Evolutionary conservation across 2,797 vertebrate genomes (phyloP), one percentile per base, ranked within the genome.

Genomic region (Chelon labrosus): DNA sequence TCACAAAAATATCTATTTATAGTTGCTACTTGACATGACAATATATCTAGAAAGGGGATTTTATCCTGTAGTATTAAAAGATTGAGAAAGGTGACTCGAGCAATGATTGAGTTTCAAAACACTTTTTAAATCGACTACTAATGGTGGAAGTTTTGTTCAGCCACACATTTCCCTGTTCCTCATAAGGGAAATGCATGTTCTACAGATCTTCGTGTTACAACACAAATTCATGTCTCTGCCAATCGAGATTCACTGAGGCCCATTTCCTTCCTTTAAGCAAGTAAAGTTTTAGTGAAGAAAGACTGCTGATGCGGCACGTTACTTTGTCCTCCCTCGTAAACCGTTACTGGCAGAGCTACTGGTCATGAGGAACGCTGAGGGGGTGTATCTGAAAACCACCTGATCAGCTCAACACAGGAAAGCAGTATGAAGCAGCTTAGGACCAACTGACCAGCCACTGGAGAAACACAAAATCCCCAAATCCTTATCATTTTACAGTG

Each of bases 181-280:
- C 4, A 14, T 7, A 13, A 22, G n/a, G 17, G 9, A 38, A 59
- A 56, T 0, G 27, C 9, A 31, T 22, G 70, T 68, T 77, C 51
- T 35, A 14, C 44, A 56, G 22, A 65, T 19, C 41, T 65, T 41
- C 0, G 1, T 65, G 53, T 82, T 61, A 61, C 60, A 77, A 83
- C 66, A 78, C 49, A 35, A 44, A 54, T 49, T 80, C 65, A 69
- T 66, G 54, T 51, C 55, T 73, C 51, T 80, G 65, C 49, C 13
- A 25, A 35, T 87, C 55, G 22, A 78, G 46, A 75, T 71, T 64
- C 70, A 51, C 62, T 76, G 73, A 57, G 79, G 78, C 66, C 79
- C 59, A 70, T 80, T 94, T 94, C 93, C 92, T 94, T 94, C 92
- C 89, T 85, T 89, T 88, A 76, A 70, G 69, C 31, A 77, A 79